Evolutionary conservation across 2,797 vertebrate genomes (phyloP), one percentile per base, ranked within the genome.

Genomic region (Myotis findleyi): DNA sequence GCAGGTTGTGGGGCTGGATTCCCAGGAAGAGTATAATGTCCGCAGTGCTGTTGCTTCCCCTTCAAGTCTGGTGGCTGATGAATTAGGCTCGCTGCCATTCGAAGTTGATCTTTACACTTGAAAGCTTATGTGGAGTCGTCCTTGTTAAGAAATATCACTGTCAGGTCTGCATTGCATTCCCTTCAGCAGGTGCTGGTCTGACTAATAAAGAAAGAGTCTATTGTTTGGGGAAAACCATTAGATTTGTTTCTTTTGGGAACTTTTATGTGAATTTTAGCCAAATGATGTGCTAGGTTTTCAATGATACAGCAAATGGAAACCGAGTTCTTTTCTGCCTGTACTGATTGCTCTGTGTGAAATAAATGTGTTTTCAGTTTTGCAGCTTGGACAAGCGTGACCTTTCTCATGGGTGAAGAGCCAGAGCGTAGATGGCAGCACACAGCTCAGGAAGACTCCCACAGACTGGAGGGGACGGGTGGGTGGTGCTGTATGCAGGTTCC

Each of bases 321-420:
- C 33, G 25, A 62, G 57, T 30, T 25, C 33, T 82, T 86, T 47
- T 57, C 23, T 81, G 38, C 23, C 30, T 72, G 1, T 79, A 11
- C 33, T 23, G 64, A 59, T 49, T 88, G 55, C 23, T 49, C 25
- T 76, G 5, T 25, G 9, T 77, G 36, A 79, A 96, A 94, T 96
- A 94, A 96, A 96, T 12, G 23, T 72, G 1, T 91, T 12, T 17
- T 79, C 12, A 49, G n/a, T 55, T 95, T 69, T 88, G 68, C 72
- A 75, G 12, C 36, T 80, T 77, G 21, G 14, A 18, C 33, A 49
- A 62, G 18, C 7, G 0, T 89, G 75, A 23, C 51, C 71, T 72
- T 79, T 57, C 38, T 90, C 4, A 1, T 75, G 44, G 30, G 4
- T 62, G 30, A 55, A 71, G 44, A 36, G 11, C 23, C 21, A 44